These are phyloP conservation scores for Grus americana DNA, from an alignment of 2,113 vertebrate species.

Conservation along the genomic window DNA sequence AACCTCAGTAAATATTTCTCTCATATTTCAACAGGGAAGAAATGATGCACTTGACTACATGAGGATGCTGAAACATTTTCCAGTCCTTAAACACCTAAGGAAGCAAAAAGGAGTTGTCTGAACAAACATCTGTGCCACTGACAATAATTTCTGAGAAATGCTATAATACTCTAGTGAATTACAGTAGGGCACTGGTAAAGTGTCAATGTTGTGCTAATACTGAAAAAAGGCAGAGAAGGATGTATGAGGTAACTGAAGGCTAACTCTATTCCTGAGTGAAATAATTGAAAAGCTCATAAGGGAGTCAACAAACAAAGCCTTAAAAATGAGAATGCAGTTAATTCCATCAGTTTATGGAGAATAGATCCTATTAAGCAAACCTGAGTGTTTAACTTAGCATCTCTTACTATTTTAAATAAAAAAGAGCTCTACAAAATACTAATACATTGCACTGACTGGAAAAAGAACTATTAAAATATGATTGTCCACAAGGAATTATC, in stretches of 20 bases:
- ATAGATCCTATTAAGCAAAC: neutral
- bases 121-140: neutral
- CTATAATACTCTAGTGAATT: neutral
- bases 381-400: neutral
- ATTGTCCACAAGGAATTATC: neutral
- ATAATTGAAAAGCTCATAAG: neutral
- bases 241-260: neutral
- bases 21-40: neutral
- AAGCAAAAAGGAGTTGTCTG: neutral
- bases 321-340: neutral
- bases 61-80: neutral
- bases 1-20: neutral
- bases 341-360: neutral
- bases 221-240: neutral
- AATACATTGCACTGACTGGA: neutral
- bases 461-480: neutral
- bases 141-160: neutral
- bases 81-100: neutral
- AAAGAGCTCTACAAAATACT: neutral
- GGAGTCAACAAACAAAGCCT: neutral
- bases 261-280: neutral
- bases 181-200: neutral
- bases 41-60: neutral
- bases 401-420: neutral
- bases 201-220: neutral